Conservation (phyloP, 2,888 invertebrate species). For the Acleris cristana region DNA sequence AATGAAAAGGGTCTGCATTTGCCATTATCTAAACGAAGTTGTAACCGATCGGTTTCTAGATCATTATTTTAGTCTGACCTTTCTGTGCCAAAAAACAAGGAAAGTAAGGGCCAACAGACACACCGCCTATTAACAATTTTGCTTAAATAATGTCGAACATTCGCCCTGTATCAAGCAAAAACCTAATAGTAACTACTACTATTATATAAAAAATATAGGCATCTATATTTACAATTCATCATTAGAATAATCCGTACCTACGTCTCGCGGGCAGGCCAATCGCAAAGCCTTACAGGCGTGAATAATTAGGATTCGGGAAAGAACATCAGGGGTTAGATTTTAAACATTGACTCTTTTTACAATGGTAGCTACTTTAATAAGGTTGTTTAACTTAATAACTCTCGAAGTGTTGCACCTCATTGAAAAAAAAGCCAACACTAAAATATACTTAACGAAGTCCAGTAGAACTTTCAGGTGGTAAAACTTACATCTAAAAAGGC, state of each 20-base stretch:
- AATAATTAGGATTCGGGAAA: constrained; percentile 14
- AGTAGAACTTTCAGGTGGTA: constrained; percentile 19
- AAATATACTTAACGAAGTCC: constrained; percentile 28
- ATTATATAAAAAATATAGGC: constrained; percentile 80
- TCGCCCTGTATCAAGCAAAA: constrained; percentile 56
- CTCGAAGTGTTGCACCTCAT: constrained; percentile 32
- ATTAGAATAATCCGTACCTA: constrained; percentile 53
- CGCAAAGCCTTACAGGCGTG: constrained; percentile 24
- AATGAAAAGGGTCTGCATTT: constrained; percentile 39
- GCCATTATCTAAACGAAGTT: no score
- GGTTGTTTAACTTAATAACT: neutral
- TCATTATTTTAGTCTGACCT: no score
- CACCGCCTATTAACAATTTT: no score
- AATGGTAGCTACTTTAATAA: neutral
- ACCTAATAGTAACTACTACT: constrained; percentile 66
- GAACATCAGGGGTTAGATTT: constrained; percentile 13
- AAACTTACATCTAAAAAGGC: constrained; percentile 37
- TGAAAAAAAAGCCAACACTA: constrained; percentile 42
- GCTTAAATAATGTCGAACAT: no score
- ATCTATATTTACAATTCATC: constrained; percentile 79
- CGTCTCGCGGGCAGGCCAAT: constrained; percentile 31
- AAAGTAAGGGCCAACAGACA: no score
- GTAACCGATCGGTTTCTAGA: no score
- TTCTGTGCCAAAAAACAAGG: no score
- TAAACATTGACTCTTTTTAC: constrained; percentile 22